Evolutionary conservation across 2,888 invertebrate species (phyloP).

Genomic region (Luperina nickerlii): DNA sequence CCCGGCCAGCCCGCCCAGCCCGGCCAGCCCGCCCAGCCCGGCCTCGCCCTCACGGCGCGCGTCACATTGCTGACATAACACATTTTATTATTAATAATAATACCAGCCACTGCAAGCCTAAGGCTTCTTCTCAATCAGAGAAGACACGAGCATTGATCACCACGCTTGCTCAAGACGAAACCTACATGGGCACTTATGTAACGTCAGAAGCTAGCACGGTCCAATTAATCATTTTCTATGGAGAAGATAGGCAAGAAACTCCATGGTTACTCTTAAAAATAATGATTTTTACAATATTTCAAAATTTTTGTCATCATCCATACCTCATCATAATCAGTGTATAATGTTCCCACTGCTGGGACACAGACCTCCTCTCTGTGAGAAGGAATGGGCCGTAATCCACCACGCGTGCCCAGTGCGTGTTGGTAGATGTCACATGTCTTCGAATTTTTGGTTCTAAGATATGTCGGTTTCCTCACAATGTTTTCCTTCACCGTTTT

Average conservation of each 20-base stretch:
- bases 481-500: too few species aligned
- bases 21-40: slow-evolving; percentile 77
- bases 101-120: not conserved
- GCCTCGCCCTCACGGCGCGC: slow-evolving; percentile 6
- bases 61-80: not conserved
- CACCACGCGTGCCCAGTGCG: too few species aligned
- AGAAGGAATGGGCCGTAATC: too few species aligned
- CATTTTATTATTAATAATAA: not conserved
- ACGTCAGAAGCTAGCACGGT: not conserved
- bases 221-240: not conserved
- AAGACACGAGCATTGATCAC: not conserved
- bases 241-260: not conserved
- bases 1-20: not conserved
- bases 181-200: not conserved
- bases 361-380: too few species aligned
- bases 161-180: not conserved
- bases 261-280: not conserved
- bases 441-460: too few species aligned
- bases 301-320: not conserved
- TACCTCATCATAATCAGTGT: too few species aligned
- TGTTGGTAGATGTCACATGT: too few species aligned
- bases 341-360: too few species aligned
- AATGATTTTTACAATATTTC: not conserved
- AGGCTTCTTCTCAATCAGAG: not conserved
- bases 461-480: too few species aligned